Conservation (phyloP, 2,113 vertebrate genomes). For the Meriones unguiculatus region DNA sequence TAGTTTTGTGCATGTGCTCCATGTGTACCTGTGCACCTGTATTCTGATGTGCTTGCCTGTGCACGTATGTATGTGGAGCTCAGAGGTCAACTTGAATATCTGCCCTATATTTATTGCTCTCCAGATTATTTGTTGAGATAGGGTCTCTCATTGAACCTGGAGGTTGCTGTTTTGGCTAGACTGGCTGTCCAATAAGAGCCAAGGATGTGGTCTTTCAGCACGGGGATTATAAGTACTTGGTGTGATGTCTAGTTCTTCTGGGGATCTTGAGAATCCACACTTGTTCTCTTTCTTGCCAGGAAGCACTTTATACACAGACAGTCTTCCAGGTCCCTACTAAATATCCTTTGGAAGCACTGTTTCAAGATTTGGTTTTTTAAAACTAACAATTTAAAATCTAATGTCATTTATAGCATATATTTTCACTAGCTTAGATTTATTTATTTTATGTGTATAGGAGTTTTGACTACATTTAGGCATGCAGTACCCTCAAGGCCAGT, state of each 20-base stretch:
- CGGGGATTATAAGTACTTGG: background rate
- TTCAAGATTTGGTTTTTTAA: constrained; percentile 26
- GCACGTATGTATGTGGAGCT: background rate
- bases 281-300: background rate
- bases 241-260: background rate
- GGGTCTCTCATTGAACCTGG: background rate
- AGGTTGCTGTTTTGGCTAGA: background rate
- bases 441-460: background rate
- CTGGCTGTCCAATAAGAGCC: background rate
- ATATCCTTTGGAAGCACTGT: background rate
- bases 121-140: background rate
- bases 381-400: background rate
- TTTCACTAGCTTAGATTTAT: background rate
- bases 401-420: background rate
- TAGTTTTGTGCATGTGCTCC: background rate
- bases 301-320: background rate
- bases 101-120: no score
- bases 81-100: background rate
- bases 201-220: background rate
- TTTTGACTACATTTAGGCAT: background rate
- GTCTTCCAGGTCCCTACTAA: background rate
- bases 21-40: no score
- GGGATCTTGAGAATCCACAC: background rate
- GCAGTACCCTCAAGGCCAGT: background rate
- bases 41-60: background rate